Evolutionary conservation across 2,797 vertebrate genomes (phyloP).

Genomic region (Orestias chungarensis): DNA sequence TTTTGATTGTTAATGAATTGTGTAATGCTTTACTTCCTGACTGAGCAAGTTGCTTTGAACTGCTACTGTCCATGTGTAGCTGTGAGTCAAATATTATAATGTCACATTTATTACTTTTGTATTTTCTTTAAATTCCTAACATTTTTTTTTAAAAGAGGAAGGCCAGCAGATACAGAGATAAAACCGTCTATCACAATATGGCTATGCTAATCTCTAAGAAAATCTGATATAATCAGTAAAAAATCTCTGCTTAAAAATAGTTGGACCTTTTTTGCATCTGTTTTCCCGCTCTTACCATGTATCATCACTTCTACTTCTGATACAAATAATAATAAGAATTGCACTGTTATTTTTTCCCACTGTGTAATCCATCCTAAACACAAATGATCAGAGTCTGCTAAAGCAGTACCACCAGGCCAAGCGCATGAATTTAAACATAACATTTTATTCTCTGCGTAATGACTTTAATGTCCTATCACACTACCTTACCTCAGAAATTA

Average conservation of each 20-base stretch:
- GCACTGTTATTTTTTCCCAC: neutral
- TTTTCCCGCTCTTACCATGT: neutral
- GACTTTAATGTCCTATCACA: neutral
- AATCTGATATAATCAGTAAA: too few relatives aligned
- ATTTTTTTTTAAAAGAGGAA: slow-evolving; percentile 43
- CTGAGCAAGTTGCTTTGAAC: slow-evolving; percentile 31
- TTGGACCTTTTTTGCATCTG: neutral
- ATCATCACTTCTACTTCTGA: neutral
- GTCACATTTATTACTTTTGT: slow-evolving; percentile 27
- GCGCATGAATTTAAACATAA: too few relatives aligned
- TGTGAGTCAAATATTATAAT: slow-evolving; percentile 22
- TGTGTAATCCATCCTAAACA: neutral
- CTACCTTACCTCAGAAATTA: neutral
- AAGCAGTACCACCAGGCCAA: neutral
- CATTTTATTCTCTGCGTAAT: neutral
- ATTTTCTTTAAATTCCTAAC: slow-evolving; percentile 39
- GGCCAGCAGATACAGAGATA: slow-evolving; percentile 18
- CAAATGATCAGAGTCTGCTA: neutral
- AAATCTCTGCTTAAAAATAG: neutral
- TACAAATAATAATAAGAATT: neutral
- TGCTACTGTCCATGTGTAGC: slow-evolving; percentile 38
- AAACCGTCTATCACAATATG: too few relatives aligned
- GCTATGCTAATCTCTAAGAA: neutral
- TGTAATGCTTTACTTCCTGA: slow-evolving; percentile 28
- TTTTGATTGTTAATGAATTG: neutral